Percentiles rank a stretch among this genome's conserved stretches.
Conservation (phyloP, 1,140 invertebrate species). For the Papilio polyxenes region DNA sequence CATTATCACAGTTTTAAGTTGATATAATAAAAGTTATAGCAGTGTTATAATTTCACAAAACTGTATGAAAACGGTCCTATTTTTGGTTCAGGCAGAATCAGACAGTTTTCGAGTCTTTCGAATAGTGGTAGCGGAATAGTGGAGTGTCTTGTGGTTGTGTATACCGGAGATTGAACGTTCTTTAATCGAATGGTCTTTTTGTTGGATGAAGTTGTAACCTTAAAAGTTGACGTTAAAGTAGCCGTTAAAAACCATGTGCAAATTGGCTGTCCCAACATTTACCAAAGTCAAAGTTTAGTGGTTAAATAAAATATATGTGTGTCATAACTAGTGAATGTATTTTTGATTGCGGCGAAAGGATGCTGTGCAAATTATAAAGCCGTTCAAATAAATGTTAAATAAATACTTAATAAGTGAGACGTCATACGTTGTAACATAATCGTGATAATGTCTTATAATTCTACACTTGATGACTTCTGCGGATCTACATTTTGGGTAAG, state of each 20-base stretch:
- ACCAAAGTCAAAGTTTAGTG: background rate
- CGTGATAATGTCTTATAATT: conserved; percentile 72
- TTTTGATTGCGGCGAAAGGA: conserved; percentile 34
- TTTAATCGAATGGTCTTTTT: conserved; percentile 17
- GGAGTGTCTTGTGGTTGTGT: conserved; percentile 10
- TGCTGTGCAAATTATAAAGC: conserved; percentile 24
- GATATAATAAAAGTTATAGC: too few relatives aligned
- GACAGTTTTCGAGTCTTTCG: conserved; percentile 21
- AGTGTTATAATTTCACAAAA: too few relatives aligned
- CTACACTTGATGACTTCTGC: conserved; percentile 83
- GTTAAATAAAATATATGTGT: conserved; percentile 19
- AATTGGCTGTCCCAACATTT: background rate
- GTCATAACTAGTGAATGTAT: conserved; percentile 30
- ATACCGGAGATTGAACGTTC: conserved; percentile 23
- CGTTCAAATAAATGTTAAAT: background rate
- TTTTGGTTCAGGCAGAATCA: background rate
- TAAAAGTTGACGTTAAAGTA: conserved; percentile 25
- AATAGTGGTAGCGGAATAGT: background rate
- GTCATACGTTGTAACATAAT: conserved; percentile 24
- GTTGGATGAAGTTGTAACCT: conserved; percentile 25
- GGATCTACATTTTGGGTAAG: conserved; percentile 86
- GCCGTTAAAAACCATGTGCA: conserved; percentile 33
- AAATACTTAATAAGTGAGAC: conserved; percentile 2
- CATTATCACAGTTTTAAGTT: too few relatives aligned
- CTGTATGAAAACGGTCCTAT: conserved; percentile 2